phyloP scores from a whole-genome alignment of 2,888 invertebrate species.

The Lymantria monacha region DNA sequence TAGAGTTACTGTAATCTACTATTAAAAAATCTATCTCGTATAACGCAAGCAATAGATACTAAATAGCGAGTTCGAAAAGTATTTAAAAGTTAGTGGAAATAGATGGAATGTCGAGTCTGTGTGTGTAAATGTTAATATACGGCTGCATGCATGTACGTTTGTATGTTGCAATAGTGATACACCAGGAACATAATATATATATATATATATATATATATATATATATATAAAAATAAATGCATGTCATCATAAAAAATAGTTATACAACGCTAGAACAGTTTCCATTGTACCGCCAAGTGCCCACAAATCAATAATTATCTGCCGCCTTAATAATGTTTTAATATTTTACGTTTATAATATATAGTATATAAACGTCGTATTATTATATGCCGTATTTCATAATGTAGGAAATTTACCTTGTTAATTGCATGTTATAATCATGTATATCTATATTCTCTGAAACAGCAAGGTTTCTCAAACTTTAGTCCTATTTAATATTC shows the following conservation, averaged over 20 bases:
- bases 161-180: slow-evolving; percentile 1
- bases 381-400: slow-evolving; percentile 17
- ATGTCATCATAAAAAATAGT: slow-evolving; percentile 20
- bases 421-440: too few relatives aligned
- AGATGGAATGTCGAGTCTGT: slow-evolving; percentile 5
- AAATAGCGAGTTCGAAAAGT: slow-evolving; percentile 3
- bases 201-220: too few relatives aligned
- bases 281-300: slow-evolving; percentile 22
- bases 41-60: background rate
- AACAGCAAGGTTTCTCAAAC: too few relatives aligned
- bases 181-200: slow-evolving; percentile 5
- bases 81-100: slow-evolving; percentile 5
- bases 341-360: too few relatives aligned
- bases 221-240: slow-evolving; percentile 17
- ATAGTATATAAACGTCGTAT: slow-evolving; percentile 8
- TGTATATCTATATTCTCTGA: too few relatives aligned
- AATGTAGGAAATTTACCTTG: slow-evolving; percentile 12
- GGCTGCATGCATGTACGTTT: slow-evolving; percentile 19
- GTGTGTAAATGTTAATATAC: slow-evolving; percentile 14
- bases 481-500: too few relatives aligned
- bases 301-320: slow-evolving; percentile 23
- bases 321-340: slow-evolving; percentile 10
- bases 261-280: slow-evolving; percentile 22
- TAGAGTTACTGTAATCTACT: background rate
- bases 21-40: slow-evolving; percentile 1